Evolutionary conservation across 2,797 vertebrate species (phyloP), one percentile per base, ranked within the genome.

Genomic region (Harpagifer antarcticus): DNA sequence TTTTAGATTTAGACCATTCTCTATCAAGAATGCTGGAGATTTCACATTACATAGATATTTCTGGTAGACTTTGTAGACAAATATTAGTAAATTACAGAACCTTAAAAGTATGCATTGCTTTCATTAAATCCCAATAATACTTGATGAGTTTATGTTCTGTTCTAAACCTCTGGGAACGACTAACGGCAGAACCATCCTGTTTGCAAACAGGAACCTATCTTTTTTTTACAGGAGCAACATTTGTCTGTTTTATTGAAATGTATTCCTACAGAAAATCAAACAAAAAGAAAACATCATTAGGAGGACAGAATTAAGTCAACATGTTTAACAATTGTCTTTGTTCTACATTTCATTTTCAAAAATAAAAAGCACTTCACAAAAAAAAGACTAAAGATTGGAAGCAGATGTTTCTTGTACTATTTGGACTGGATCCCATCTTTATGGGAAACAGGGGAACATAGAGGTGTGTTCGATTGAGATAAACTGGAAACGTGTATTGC

Each of bases 401-500:
- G 27, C 68, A 74, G 67, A 63, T 70, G 53, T 64, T 33, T n/a
- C 2, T 77, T 73, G 0, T n/a, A 12, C 54, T 2, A 9, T 61
- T 68, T 55, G 48, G 0, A 13, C 31, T 23, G 13, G 5, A 12
- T 53, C 55, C 9, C n/a, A 20, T n/a, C 53, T 42, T 2, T 27
- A 72, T 58, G 33, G 75, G 63, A 74, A 66, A 19, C 63, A 74
- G 4, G 9, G 62, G 13, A 60, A 54, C 11, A 19, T 42, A 10
- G 8, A 56, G 2, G 8, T 37, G 62, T 11, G 49, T n/a, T 49
- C 54, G 56, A 50, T 14, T 55, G 40, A 14, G 3, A 14, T 68
- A 10, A 20, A 62, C 6, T 53, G 14, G 17, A 54, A 75, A 64
- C 13, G 12, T 10, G 19, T 10, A 20, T 48, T 66, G 37, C 43